Evolutionary conservation across 1,140 invertebrate genomes (phyloP), one percentile per base, ranked within the genome.

Genomic region (Harpegnathos saltator): DNA sequence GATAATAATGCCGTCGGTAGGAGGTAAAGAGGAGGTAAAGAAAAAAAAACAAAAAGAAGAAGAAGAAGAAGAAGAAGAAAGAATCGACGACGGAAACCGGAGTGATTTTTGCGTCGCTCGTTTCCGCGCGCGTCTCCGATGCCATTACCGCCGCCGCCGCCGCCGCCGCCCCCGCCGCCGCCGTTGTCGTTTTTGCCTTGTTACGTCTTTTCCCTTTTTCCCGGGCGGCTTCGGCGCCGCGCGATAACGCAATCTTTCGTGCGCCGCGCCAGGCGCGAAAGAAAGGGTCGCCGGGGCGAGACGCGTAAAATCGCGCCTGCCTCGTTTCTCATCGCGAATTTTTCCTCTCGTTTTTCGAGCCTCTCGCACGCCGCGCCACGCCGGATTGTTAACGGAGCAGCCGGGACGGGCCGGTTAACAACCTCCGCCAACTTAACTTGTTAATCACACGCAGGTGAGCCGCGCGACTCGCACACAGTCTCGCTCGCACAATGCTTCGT

Each of bases 1-100:
- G 54, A 38, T 61, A 61, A n/a, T 75, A 63, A 63, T 75, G 72
- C 59, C n/a, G 24, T 75, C 58, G 19, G 22, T 11, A n/a, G n/a
- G n/a, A n/a, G 38, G 38, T 44, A 44, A 44, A 11, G 9, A 44
- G 24, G 11, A 56, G 14, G 22, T 15, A 5, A 9, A 74, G 26
- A 74, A 75, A 75, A 52, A 9, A 44, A 44, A 33, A 33, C 1
- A 7, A 1, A 33, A 7, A 33, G 7, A 7, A 33, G n/a, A n/a
- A n/a, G n/a, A 9, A 74, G 26, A 74, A 75, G 65, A 52, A 9
- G 11, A 44, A 0, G 38, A 44, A 9, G 17, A 15, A 63, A 75
- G 44, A 58, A 38, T 15, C 29, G 44, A 52, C n/a, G 17, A 9
- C 59, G n/a, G 44, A 52, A 63, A 63, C n/a, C 58, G 38, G 12